These are phyloP conservation scores for Galerucella pusilla DNA, from an alignment of 2,888 invertebrate species.

Conservation along the genomic window DNA sequence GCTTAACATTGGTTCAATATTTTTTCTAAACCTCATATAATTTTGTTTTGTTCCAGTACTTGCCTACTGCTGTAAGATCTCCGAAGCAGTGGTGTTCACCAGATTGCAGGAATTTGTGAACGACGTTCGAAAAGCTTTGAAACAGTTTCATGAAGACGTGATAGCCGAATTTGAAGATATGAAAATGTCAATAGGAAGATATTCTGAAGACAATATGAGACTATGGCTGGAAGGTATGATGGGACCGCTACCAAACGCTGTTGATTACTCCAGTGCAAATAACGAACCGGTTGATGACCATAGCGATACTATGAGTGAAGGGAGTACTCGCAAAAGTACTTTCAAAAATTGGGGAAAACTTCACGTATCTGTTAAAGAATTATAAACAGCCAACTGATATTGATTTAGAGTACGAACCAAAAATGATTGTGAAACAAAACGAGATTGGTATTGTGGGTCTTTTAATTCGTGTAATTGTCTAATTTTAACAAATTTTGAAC, in stretches of 20 bases:
- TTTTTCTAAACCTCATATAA: no score
- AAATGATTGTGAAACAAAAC: background rate
- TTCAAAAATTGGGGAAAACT: background rate
- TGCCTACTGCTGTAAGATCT: background rate
- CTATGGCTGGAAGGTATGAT: background rate
- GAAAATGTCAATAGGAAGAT: background rate
- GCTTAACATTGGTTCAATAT: no score
- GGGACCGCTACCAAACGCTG: background rate
- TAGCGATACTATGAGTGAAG: no score
- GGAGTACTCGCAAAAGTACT: background rate
- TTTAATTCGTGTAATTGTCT: background rate
- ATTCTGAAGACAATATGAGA: background rate
- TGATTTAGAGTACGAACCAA: background rate
- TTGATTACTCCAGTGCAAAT: background rate
- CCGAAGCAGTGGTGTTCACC: background rate
- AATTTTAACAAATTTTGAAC: background rate
- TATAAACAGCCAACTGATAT: background rate
- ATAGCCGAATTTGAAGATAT: background rate
- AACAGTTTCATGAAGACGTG: background rate
- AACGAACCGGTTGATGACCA: background rate
- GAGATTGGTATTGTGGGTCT: background rate
- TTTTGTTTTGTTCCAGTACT: background rate
- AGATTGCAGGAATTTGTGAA: background rate
- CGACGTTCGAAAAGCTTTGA: background rate
- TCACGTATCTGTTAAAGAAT: background rate